Percentiles rank a stretch among this genome's conserved stretches.
Conservation (phyloP, 2,888 invertebrate genomes). For the Mycalesis mineus region DNA sequence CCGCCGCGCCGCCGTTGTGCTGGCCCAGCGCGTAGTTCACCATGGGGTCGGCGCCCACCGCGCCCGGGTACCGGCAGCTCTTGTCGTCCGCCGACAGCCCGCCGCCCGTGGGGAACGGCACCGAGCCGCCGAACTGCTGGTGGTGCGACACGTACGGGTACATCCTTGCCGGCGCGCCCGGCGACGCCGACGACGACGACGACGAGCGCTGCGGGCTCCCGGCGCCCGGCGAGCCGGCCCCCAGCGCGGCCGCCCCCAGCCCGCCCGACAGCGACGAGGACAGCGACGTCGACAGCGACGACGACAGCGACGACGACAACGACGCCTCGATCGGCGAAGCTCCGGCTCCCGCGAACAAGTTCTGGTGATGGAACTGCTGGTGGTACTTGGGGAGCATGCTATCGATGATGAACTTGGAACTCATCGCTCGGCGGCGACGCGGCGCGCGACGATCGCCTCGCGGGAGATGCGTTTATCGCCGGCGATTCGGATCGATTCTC, state of each 20-base stretch:
- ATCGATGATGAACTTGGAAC: slow-evolving; percentile 98
- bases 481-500: slow-evolving; percentile 79
- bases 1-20: slow-evolving; percentile 84
- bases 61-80: slow-evolving; percentile 88
- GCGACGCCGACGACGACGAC: slow-evolving; percentile 82
- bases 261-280: slow-evolving; percentile 81
- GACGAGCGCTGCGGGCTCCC: slow-evolving; percentile 81
- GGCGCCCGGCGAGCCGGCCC: slow-evolving; percentile 77
- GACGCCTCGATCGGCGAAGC: slow-evolving; percentile 85
- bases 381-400: slow-evolving; percentile 98
- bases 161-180: slow-evolving; percentile 89
- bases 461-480: slow-evolving; percentile 77
- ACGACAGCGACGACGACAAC: slow-evolving; percentile 78
- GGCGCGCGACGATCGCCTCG: slow-evolving; percentile 77
- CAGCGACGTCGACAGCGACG: slow-evolving; percentile 76
- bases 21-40: slow-evolving; percentile 89
- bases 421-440: slow-evolving; percentile 86
- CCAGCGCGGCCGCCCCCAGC: slow-evolving; percentile 80
- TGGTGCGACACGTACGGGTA: slow-evolving; percentile 94
- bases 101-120: slow-evolving; percentile 82
- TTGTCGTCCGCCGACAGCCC: slow-evolving; percentile 85
- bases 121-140: slow-evolving; percentile 84
- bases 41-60: slow-evolving; percentile 83
- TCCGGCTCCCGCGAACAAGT: slow-evolving; percentile 80
- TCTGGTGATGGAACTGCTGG: slow-evolving; percentile 83